These are phyloP conservation scores for Alloplasta piceator DNA, from an alignment of 2,888 invertebrate species.

Conservation along the genomic window DNA sequence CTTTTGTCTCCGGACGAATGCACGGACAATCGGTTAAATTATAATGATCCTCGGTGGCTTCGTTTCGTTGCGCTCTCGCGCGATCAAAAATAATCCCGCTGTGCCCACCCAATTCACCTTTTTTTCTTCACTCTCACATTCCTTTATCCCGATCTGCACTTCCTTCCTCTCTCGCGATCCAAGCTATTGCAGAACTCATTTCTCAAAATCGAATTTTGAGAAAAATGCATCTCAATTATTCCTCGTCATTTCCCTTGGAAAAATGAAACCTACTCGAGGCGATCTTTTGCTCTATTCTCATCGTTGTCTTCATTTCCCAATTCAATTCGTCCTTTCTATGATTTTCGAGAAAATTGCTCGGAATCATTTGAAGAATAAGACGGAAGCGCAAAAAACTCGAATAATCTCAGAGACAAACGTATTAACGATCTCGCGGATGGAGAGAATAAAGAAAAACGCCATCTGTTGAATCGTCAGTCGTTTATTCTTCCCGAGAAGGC, in stretches of 20 bases:
- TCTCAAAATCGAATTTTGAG: constrained; percentile 21
- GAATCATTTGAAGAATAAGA: not conserved
- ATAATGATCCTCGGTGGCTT: constrained; percentile 61
- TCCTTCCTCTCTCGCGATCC: not conserved
- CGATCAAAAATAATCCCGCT: constrained; percentile 40
- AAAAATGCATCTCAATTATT: constrained; percentile 33
- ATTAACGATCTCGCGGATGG: constrained; percentile 28
- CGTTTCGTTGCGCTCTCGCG: constrained; percentile 58
- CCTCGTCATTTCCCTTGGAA: constrained; percentile 9
- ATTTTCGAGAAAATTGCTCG: constrained; percentile 23
- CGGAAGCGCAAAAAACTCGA: constrained; percentile 44
- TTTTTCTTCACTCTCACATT: not conserved
- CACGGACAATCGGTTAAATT: constrained; percentile 63
- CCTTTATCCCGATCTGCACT: constrained; percentile 35
- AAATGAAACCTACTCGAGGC: not conserved
- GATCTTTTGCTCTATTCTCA: not conserved
- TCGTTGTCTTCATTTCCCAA: constrained; percentile 3
- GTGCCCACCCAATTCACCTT: not conserved
- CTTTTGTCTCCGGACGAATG: constrained; percentile 61
- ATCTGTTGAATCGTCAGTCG: constrained; percentile 51
- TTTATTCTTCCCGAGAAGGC: constrained; percentile 20
- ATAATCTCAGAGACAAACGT: constrained; percentile 57
- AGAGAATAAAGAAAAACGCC: constrained; percentile 18
- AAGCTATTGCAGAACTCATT: not conserved
- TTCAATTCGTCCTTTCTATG: constrained; percentile 24